Evolutionary conservation across 2,113 vertebrate species (phyloP).

Genomic region (Platichthys stellatus): DNA sequence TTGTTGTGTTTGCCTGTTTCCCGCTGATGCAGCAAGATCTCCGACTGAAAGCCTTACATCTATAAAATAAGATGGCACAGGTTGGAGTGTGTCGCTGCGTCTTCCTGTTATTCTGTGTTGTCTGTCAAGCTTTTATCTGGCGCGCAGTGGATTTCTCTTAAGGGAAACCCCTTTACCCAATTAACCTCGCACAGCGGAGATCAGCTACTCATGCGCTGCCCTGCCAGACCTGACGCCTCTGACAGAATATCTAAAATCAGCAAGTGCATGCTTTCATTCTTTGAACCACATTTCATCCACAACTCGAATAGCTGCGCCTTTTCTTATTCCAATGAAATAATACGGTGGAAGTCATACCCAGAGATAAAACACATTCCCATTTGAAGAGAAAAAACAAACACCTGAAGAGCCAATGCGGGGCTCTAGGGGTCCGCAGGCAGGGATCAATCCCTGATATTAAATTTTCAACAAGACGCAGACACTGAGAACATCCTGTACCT

Average conservation of each 20-base stretch:
- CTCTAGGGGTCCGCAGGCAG: constrained; percentile 20
- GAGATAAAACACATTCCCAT: constrained; percentile 40
- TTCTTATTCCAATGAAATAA: constrained; percentile 24
- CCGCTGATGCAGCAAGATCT: constrained; percentile 4
- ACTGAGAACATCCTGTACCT: constrained; percentile 39
- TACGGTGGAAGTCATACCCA: not conserved
- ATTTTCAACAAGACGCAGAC: constrained; percentile 34
- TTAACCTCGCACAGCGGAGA: constrained; percentile 49
- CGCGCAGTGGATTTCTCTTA: constrained; percentile 11
- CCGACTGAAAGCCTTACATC: not conserved
- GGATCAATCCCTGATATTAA: constrained; percentile 25
- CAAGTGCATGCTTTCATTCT: not conserved
- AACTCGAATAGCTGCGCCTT: not conserved
- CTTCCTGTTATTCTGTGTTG: constrained; percentile 13
- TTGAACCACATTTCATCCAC: constrained; percentile 8
- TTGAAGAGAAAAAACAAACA: constrained; percentile 12
- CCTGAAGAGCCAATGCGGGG: constrained; percentile 1
- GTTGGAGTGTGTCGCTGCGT: not conserved
- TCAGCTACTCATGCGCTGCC: constrained; percentile 1
- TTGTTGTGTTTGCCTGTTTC: constrained; percentile 2
- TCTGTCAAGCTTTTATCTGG: constrained; percentile 28
- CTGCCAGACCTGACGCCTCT: not conserved
- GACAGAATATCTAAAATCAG: constrained; percentile 3
- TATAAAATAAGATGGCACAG: constrained; percentile 1
- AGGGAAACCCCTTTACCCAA: constrained; percentile 42